Percentiles rank a stretch among this genome's conserved stretches.
Evolutionary conservation across 2,113 vertebrate genomes (phyloP).

Genomic region (Turdus rufiventris): DNA sequence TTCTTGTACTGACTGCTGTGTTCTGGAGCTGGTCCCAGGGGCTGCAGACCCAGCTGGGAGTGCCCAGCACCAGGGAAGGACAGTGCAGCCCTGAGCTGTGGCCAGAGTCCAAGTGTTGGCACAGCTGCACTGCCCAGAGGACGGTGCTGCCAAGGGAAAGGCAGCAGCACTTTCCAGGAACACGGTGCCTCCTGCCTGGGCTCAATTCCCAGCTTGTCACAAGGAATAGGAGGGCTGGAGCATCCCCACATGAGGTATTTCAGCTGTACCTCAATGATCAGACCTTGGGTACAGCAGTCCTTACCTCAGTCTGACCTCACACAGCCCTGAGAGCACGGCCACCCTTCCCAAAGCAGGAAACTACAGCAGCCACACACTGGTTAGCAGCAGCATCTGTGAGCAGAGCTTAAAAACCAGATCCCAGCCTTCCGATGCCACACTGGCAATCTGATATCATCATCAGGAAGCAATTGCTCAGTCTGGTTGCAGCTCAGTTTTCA

Average conservation of each 20-base stretch:
- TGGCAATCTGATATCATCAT: background rate
- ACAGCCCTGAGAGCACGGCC: background rate
- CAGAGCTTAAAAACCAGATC: background rate
- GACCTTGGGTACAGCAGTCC: background rate
- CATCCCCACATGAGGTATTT: background rate
- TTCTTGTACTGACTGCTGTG: background rate
- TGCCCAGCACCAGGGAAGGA: background rate
- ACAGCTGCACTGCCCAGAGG: background rate
- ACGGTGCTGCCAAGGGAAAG: background rate
- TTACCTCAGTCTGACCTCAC: accelerated
- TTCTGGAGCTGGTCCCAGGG: background rate
- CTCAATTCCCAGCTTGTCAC: background rate
- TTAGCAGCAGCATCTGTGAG: background rate
- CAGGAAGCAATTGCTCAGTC: background rate
- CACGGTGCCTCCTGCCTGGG: accelerated
- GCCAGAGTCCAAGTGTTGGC: background rate
- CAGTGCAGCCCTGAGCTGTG: background rate
- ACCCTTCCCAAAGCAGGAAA: background rate
- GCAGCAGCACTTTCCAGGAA: background rate
- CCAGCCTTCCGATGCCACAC: background rate
- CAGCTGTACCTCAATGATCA: background rate
- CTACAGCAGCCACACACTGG: background rate
- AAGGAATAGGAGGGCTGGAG: background rate
- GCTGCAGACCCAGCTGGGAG: background rate
- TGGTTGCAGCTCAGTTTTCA: background rate